A percentile compares a stretch with the other conserved stretches of the same genome.
phyloP scores from a whole-genome alignment of 2,797 vertebrate genomes.

The Sarcoramphus papa region DNA sequence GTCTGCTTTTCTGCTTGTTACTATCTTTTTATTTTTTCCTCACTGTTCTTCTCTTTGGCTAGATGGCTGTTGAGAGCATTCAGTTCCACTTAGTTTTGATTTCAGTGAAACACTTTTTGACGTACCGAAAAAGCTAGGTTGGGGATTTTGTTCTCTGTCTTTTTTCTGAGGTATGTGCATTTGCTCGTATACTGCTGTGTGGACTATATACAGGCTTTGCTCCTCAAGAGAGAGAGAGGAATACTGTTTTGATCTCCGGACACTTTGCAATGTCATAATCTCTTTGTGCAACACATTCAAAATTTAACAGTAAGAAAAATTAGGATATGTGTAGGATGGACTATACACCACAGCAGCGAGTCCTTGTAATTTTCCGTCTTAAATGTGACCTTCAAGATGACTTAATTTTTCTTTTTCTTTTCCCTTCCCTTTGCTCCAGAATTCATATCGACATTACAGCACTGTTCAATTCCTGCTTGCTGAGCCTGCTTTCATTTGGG shows the following conservation, averaged over 20 bases:
- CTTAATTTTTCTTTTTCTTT: neutral
- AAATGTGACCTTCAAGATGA: neutral
- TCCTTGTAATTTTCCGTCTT: neutral
- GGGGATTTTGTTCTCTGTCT: neutral
- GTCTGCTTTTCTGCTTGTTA: neutral
- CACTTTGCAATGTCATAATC: neutral
- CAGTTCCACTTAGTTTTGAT: conserved; percentile 31
- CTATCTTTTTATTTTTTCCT: neutral
- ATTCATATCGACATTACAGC: neutral
- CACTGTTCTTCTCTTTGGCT: neutral
- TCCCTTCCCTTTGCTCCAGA: neutral
- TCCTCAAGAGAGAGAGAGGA: neutral
- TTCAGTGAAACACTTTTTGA: conserved; percentile 26
- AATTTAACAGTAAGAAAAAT: neutral
- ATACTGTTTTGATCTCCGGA: neutral
- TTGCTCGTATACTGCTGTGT: neutral
- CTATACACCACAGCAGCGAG: accelerated
- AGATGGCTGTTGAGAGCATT: neutral
- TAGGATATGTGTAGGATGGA: neutral
- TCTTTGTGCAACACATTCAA: neutral
- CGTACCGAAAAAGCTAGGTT: neutral
- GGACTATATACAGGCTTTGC: neutral
- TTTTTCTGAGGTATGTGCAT: neutral
- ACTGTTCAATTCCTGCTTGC: neutral
- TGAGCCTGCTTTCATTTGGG: neutral